Evolutionary conservation across 2,888 invertebrate species (phyloP), one percentile per base, ranked within the genome.

Genomic region (Drosophila infuscata): DNA sequence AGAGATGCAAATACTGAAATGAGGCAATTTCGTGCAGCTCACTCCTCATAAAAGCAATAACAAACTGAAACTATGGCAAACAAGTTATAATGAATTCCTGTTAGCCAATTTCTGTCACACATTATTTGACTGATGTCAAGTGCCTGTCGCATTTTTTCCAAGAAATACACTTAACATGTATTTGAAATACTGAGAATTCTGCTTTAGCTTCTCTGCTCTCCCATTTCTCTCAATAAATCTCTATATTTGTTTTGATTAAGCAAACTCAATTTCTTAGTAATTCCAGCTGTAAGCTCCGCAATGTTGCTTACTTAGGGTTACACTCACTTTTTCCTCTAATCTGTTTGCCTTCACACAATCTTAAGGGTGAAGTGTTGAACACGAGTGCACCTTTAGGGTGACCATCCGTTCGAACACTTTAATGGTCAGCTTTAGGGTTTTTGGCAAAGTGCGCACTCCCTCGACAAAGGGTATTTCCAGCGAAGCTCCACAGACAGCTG

Each of bases 381-480:
- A 32, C 6, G 5, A 12, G 29, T 35, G 9, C 30, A 46, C 35
- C 58, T 36, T 52, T 20, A 25, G 12, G 36, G 15, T 36, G 36
- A 52, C 11, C 51, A 58, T 38, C 9, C 29, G 11, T 7, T 30
- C n/a, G 20, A 30, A 3, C 20, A 59, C 1, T 48, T 38, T 38
- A 38, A 70, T 41, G 49, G 49, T 33, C 12, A 41, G 68, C 58
- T 70, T 70, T 61, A 32, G 25, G 59, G 41, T 43, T 35, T 4
- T 41, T 43, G 59, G 32, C 51, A 70, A 41, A 73, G 57, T 52
- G 41, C 30, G 29, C 46, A 73, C 52, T 29, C 30, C 36, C 25
- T n/a, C 2, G 7, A 20, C 33, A 30, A 56, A 71, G 70, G n/a
- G 70, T 73, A 71, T 71, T 30, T 15, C 5, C 20, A 56, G 53